phyloP scores from a whole-genome alignment of 1,140 invertebrate species.

The Cardiocondyla obscurior region DNA sequence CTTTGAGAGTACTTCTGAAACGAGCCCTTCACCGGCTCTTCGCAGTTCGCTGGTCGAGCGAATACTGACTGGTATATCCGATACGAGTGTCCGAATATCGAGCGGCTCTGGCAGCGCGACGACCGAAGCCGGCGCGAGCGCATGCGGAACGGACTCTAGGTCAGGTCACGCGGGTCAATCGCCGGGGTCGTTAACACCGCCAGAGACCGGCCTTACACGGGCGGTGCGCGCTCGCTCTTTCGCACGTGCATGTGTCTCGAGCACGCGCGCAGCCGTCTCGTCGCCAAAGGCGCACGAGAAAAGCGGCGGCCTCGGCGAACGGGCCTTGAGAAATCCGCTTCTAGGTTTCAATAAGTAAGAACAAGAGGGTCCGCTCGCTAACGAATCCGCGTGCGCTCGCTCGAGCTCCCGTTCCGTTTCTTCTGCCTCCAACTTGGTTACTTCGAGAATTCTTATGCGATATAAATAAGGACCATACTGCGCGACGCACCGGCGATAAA shows the following conservation, averaged over 20 bases:
- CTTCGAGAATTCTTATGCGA: neutral
- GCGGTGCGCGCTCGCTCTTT: neutral
- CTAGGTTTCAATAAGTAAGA: neutral
- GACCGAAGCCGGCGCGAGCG: constrained; percentile 44
- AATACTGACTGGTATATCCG: constrained; percentile 26
- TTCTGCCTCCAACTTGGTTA: neutral
- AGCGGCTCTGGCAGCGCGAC: constrained; percentile 46
- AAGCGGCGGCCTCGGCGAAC: neutral
- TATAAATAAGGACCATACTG: neutral
- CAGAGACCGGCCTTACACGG: constrained; percentile 52
- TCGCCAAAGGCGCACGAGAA: neutral
- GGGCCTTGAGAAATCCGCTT: constrained; percentile 19
- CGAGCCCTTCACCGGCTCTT: neutral
- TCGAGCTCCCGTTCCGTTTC: neutral
- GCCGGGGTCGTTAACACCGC: constrained; percentile 75
- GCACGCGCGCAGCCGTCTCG: neutral
- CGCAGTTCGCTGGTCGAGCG: constrained; percentile 21
- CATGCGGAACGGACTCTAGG: constrained; percentile 71
- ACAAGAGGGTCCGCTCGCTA: neutral
- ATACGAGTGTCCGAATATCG: constrained; percentile 55
- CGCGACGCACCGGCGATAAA: neutral
- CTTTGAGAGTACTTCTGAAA: neutral
- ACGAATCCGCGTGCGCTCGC: neutral
- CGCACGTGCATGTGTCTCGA: neutral
- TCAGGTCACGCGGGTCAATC: constrained; percentile 79